Base-by-base conservation (phyloP, 2,797 vertebrate genomes). In the Artibeus jamaicensis region DNA sequence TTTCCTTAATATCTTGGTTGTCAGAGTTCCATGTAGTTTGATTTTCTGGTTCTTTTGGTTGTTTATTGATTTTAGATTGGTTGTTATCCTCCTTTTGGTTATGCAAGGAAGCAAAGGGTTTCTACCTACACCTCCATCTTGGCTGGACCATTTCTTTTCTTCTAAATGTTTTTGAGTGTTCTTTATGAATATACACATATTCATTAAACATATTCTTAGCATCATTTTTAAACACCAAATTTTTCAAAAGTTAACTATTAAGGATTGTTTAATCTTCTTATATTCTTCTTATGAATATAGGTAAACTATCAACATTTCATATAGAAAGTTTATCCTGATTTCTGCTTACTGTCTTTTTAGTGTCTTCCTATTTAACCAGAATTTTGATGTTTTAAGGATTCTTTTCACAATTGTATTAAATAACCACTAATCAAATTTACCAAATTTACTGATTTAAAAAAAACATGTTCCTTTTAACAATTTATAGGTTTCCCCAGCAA, bases 91-190 rank as follows among this genome's bases (percentile, higher is more conserved):
- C 21, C 53, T 55, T 55, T 55, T 55, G 53, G 53, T 55, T 55
- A 21, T 55, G 21, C 8, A 14, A 55, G 53, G 53, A 55, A 55
- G 53, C 0, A 3, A 55, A 55, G 53, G 21, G 21, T 55, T 55
- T 24, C 53, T 55, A 8, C 53, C 21, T 55, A 55, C 3, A 3
- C 53, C 53, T 55, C 53, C 53, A 55, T 55, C 21, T 55, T 55
- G 53, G 53, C 53, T 3, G 19, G 53, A 55, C 22, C 53, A 55
- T 55, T 55, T 55, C 53, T 55, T 55, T 55, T 55, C 53, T 85
- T 95, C 29, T 92, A 92, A 90, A 37, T 67, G 86, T 39, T 84
- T 93, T 29, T 84, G 6, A 93, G 93, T 86, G 29, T n/a, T 86
- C 39, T 91, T 73, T 93, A 68, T 86, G 15, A 74, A 77, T 84